Percentiles rank a stretch among this genome's conserved stretches.
phyloP scores from a whole-genome alignment of 1,140 invertebrate genomes.

The Cydia splendana region DNA sequence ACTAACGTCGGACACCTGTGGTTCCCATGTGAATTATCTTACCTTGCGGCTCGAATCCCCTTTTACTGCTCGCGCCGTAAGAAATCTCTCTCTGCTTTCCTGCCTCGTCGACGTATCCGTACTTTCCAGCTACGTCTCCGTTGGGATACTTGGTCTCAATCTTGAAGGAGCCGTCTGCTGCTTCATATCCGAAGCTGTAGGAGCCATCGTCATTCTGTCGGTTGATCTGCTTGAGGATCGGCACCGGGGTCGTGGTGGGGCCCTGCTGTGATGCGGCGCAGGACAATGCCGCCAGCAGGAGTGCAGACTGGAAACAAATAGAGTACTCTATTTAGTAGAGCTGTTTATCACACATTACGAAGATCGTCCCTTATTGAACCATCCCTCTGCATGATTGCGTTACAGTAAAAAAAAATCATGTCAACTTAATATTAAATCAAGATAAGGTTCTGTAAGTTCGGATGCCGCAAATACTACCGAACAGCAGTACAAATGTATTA shows the following conservation, averaged over 20 bases:
- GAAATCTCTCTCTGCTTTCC: conserved; percentile 86
- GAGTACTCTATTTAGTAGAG: background rate
- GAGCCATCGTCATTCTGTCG: conserved; percentile 91
- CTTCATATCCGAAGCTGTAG: conserved; percentile 94
- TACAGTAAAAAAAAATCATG: too few species aligned
- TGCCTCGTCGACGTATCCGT: conserved; percentile 89
- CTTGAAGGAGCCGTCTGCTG: conserved; percentile 94
- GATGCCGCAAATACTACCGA: too few species aligned
- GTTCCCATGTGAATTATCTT: too few species aligned
- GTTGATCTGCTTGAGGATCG: conserved; percentile 86
- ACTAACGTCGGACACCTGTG: too few species aligned
- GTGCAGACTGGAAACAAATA: conserved; percentile 51
- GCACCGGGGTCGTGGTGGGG: conserved; percentile 82
- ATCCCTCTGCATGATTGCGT: too few species aligned
- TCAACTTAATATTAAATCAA: too few species aligned
- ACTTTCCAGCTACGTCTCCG: conserved; percentile 91
- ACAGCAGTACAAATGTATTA: too few species aligned
- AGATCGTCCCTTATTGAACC: too few species aligned
- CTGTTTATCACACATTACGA: background rate
- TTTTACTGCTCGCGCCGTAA: conserved; percentile 87
- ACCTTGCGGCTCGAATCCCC: conserved; percentile 87
- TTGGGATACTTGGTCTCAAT: conserved; percentile 93
- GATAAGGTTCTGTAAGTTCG: too few species aligned
- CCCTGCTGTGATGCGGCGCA: conserved; percentile 47
- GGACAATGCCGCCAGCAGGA: conserved; percentile 56